Conservation (phyloP, 2,888 invertebrate genomes). For the Phytoseiulus persimilis region DNA sequence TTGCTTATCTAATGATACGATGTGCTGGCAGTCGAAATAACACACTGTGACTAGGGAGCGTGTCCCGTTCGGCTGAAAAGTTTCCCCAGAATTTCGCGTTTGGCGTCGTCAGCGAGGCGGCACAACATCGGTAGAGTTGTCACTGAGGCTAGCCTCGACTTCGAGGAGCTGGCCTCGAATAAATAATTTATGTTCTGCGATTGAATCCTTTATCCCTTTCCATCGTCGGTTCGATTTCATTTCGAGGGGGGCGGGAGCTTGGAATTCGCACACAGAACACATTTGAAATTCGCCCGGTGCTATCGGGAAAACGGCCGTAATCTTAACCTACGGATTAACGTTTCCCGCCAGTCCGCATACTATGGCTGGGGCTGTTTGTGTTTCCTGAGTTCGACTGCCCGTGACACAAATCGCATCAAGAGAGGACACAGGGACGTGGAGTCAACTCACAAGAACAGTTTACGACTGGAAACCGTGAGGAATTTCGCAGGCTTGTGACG, state of each 20-base stretch:
- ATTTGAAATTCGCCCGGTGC: neutral
- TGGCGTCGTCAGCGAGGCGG: neutral
- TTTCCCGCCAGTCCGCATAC: neutral
- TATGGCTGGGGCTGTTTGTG: neutral
- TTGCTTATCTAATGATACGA: neutral
- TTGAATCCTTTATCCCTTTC: neutral
- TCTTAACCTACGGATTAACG: neutral
- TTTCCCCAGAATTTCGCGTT: neutral
- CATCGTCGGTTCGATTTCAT: neutral
- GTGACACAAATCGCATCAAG: neutral
- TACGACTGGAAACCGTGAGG: neutral
- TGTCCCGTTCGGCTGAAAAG: neutral
- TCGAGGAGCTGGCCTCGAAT: neutral
- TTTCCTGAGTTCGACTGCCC: neutral
- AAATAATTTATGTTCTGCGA: neutral
- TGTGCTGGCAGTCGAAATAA: neutral
- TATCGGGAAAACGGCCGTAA: neutral
- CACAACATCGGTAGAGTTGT: neutral
- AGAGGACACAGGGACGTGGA: neutral
- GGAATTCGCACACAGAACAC: neutral
- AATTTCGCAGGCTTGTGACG: neutral
- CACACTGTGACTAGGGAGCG: neutral
- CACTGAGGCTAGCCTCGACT: neutral
- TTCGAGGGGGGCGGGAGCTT: neutral
- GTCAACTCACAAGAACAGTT: neutral